Evolutionary conservation across 2,113 vertebrate species (phyloP).

Genomic region (Lamprologus callipterus): DNA sequence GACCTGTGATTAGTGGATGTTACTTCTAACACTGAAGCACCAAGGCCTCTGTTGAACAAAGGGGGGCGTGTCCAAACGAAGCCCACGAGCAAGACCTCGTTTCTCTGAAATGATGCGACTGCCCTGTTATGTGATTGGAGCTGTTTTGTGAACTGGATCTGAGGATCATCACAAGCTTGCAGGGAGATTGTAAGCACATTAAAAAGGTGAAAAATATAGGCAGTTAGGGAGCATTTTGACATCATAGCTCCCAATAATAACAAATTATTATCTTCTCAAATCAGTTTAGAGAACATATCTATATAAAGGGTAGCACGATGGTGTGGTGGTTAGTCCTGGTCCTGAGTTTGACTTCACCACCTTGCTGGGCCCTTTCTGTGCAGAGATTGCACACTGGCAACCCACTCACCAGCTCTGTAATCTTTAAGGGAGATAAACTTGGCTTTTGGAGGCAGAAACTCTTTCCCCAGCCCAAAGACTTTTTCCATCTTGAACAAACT

Average conservation of each 20-base stretch:
- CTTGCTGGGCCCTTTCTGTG: neutral
- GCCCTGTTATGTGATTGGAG: neutral
- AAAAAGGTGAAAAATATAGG: neutral
- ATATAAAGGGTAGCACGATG: neutral
- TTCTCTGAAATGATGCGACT: neutral
- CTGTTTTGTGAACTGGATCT: neutral
- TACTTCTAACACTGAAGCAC: neutral
- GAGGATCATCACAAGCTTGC: neutral
- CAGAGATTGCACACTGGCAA: neutral
- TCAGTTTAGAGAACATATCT: neutral
- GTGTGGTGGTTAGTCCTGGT: neutral
- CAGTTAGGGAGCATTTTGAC: neutral
- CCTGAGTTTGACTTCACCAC: neutral
- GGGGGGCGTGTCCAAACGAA: neutral
- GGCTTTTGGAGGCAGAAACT: neutral
- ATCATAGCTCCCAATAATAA: neutral
- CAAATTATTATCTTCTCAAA: neutral
- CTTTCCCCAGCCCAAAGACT: neutral
- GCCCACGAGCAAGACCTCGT: neutral
- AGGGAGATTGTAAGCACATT: neutral
- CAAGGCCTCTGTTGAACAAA: neutral
- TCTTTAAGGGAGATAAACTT: neutral
- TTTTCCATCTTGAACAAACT: neutral
- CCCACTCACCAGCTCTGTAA: neutral
- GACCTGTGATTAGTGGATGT: neutral